These are phyloP conservation scores for Sander vitreus DNA, from an alignment of 2,113 vertebrate genomes.

Conservation along the genomic window DNA sequence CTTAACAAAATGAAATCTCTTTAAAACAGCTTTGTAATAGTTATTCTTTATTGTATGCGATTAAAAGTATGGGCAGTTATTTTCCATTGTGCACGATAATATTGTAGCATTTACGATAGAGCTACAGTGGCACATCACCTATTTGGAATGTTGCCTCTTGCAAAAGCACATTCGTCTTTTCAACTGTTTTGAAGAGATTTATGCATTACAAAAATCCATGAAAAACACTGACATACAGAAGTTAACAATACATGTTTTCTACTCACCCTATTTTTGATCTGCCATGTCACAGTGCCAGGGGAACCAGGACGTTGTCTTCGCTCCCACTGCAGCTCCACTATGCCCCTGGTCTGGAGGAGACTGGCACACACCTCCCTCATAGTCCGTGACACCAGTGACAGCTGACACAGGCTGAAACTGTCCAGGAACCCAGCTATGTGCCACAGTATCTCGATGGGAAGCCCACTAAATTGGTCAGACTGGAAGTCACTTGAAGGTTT, in stretches of 20 bases:
- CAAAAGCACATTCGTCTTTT: not conserved
- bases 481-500: constrained; percentile 78
- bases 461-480: constrained; percentile 90
- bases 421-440: constrained; percentile 96
- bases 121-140: not conserved
- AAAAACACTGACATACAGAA: not conserved
- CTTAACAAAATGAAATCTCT: not conserved
- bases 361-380: constrained; percentile 98
- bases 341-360: constrained; percentile 94
- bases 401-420: constrained; percentile 96
- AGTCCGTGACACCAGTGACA: constrained; percentile 92
- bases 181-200: not conserved
- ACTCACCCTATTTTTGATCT: constrained; percentile 94
- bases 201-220: not conserved
- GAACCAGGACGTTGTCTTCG: constrained; percentile 84
- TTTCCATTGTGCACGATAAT: not conserved
- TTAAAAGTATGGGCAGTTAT: not conserved
- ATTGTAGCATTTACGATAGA: not conserved
- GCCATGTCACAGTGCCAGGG: constrained; percentile 88
- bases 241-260: not conserved
- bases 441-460: constrained; percentile 94
- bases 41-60: not conserved
- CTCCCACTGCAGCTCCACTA: constrained; percentile 96
- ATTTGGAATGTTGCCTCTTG: not conserved
- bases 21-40: not conserved